Base-by-base conservation (phyloP, 2,888 invertebrate genomes). In the Pycnomerus fuliginosus region DNA sequence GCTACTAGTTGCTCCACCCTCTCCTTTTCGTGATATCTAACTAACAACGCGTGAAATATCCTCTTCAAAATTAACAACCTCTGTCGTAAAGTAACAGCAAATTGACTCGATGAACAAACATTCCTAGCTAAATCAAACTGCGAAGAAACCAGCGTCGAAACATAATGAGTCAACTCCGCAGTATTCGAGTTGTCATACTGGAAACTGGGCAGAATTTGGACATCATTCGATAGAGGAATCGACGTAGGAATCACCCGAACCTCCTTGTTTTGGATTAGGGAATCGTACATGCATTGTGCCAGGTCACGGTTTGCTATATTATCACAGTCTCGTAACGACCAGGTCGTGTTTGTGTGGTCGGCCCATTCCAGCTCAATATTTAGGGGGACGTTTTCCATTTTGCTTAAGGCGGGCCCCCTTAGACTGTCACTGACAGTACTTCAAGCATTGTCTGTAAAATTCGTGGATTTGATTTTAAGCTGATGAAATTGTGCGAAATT, bases 321-420 rank as follows among this genome's bases (percentile, higher is more conserved):
- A 62, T 78, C 79, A 55, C 76, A 75, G 52, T 77, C 77, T 62
- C 80, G 80, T 37, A 70, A 62, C n/a, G 78, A 73, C 82, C 82
- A 82, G 12, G 75, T 68, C 31, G 74, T 69, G 62, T 80, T 80
- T 29, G 78, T 72, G 56, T 79, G 78, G 44, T 80, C 80, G 27
- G 74, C 69, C 77, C 79, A 80, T 60, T 77, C 78, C 16, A 62
- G 43, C 60, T 69, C 68, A 20, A 67, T 52, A 41, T 61, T 62
- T 15, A 50, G 44, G 35, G 46, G 35, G n/a, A 45, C 16, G 50
- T 42, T 58, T 31, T 61, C 64, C 64, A 64, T 64, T 13, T n/a
- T 15, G 20, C 8, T 8, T 20, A 20, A 20, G 20, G 5, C 20
- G 20, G 20, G 5, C 20, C 20, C 20, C 8, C 8, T 20, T 20